Percentiles rank a stretch among this genome's conserved stretches.
phyloP scores from a whole-genome alignment of 2,113 vertebrate genomes.

The Vireo altiloquus region DNA sequence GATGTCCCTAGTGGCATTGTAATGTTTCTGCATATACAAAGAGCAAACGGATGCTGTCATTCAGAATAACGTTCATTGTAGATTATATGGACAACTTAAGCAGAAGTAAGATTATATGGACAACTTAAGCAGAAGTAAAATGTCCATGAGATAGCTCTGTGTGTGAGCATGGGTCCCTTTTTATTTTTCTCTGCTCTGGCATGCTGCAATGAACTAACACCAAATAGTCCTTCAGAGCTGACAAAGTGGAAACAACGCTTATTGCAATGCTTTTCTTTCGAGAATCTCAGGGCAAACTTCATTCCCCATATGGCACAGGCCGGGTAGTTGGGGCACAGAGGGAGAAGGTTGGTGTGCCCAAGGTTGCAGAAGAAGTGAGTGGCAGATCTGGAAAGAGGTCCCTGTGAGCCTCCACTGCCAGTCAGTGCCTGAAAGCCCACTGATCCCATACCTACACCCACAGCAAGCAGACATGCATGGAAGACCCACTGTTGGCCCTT shows the following conservation, averaged over 20 bases:
- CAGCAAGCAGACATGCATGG: background rate
- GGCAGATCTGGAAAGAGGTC: background rate
- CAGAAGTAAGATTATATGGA: background rate
- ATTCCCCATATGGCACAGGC: background rate
- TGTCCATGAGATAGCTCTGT: background rate
- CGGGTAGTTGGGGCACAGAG: background rate
- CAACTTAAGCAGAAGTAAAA: background rate
- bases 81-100: background rate
- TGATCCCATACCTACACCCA: background rate
- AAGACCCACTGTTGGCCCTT: background rate
- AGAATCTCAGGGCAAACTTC: background rate
- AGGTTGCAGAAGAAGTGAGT: background rate
- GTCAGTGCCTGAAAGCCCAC: background rate
- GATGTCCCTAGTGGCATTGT: background rate
- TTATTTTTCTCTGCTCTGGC: background rate
- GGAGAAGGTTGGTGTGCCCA: background rate
- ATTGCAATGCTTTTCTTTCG: background rate
- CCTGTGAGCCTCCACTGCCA: background rate
- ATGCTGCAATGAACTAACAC: background rate
- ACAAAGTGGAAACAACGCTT: background rate
- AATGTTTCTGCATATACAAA: constrained; percentile 11
- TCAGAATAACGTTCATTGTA: constrained; percentile 22
- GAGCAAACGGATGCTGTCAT: constrained; percentile 38
- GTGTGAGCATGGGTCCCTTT: background rate
- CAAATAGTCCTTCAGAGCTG: background rate